These are phyloP conservation scores for Druceiella hillmani DNA, from an alignment of 2,888 invertebrate genomes.

Conservation along the genomic window DNA sequence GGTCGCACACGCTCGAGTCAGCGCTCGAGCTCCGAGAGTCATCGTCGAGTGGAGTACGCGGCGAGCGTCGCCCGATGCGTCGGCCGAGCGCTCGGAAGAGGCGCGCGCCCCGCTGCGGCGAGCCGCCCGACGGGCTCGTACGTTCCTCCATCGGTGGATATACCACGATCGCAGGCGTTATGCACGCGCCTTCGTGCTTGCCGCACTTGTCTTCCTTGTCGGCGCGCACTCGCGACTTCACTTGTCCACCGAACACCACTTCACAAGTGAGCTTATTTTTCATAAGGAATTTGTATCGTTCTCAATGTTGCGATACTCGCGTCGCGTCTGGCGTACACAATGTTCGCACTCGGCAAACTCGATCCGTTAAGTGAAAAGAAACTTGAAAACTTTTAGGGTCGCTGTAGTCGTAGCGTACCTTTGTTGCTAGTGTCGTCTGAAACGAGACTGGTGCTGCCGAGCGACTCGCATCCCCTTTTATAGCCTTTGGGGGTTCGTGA, in stretches of 20 bases:
- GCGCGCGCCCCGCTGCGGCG: constrained; percentile 52
- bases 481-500: no score
- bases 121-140: constrained; percentile 51
- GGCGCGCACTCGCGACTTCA: constrained; percentile 36
- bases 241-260: constrained; percentile 35
- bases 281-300: no score
- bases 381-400: no score
- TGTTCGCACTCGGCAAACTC: no score
- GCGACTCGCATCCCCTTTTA: no score
- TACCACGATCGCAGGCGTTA: constrained; percentile 45
- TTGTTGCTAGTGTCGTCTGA: no score
- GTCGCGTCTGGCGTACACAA: no score
- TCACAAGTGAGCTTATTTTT: constrained; percentile 39
- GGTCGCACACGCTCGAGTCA: constrained; percentile 41
- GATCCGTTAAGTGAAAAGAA: no score
- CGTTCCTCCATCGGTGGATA: constrained; percentile 49
- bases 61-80: constrained; percentile 53
- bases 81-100: constrained; percentile 62
- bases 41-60: constrained; percentile 30
- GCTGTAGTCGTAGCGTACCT: no score
- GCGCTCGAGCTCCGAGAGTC: constrained; percentile 45
- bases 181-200: constrained; percentile 26
- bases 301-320: no score
- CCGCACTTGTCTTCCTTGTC: constrained; percentile 25
- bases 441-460: no score